phyloP scores from a whole-genome alignment of 2,797 vertebrate genomes.

The Vultur gryphus region DNA sequence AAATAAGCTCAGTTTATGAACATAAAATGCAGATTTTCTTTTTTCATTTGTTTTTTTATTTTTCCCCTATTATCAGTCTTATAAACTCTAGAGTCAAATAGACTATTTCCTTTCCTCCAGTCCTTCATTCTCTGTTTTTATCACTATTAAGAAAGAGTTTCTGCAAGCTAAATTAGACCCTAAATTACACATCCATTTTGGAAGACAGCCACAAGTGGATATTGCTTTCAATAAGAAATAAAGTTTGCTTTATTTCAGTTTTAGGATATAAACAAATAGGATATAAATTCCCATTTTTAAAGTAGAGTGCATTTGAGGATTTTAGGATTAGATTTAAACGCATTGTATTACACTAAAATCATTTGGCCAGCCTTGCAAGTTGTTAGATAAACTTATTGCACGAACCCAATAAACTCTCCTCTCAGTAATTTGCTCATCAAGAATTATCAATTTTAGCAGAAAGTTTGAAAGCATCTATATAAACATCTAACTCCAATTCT shows the following conservation, averaged over 20 bases:
- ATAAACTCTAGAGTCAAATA: not conserved
- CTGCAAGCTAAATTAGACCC: not conserved
- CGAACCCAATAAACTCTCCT: not conserved
- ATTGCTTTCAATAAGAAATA: not conserved
- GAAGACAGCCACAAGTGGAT: not conserved
- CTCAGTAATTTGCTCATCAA: not conserved
- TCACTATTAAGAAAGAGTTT: not conserved
- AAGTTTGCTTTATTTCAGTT: not conserved
- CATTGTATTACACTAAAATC: not conserved
- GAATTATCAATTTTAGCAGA: not conserved
- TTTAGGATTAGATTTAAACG: not conserved
- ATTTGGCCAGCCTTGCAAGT: not conserved
- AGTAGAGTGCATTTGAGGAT: not conserved
- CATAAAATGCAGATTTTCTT: not conserved
- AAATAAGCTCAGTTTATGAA: not conserved
- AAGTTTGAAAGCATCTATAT: not conserved
- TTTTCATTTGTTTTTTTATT: too few relatives aligned
- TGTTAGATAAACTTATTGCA: not conserved
- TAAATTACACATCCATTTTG: not conserved
- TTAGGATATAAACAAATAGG: not conserved
- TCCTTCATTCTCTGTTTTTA: not conserved
- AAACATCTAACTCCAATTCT: not conserved
- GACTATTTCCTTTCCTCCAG: not conserved
- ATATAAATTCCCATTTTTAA: not conserved
- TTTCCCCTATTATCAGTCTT: not conserved